Base-by-base conservation (phyloP, 2,888 invertebrate species). In the Microctonus brassicae region DNA sequence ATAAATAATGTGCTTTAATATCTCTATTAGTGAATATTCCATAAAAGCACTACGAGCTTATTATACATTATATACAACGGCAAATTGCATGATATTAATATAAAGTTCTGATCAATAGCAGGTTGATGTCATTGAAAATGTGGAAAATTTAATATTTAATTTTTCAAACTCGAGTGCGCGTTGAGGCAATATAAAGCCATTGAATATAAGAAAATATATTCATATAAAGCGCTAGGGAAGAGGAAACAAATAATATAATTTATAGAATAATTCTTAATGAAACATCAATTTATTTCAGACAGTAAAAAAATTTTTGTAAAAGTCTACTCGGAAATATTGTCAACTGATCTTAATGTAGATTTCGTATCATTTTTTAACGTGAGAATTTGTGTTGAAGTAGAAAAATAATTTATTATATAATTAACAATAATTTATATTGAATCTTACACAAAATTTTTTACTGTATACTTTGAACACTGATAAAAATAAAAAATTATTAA, bases 111-210 rank as follows among this genome's bases (percentile, higher is more conserved):
- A 52, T 47, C 64, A 64, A 53, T 64, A 64, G 24, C 22, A 20
- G 52, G 52, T 64, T 64, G 33, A 64, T 47, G 64, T 33, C 20
- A 26, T 64, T 20, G 64, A 64, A 29, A 52, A 20, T 52, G 29
- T 20, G 11, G 33, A 22, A 64, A 64, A 64, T 64, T 64, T 17
- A 42, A 64, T 47, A 33, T 52, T 53, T 33, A 52, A 64, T 64
- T 17, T 26, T 10, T n/a, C 24, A n/a, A 22, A 62, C 13, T 62
- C 39, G n/a, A 62, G 39, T 39, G 17, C n/a, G 20, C 17, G n/a
- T 39, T 24, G 24, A 5, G 24, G 62, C 24, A 62, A 62, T 62
- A 62, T 62, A 11, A 42, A 42, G 24, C 42, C 39, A 62, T 11
- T 34, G 24, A 6, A 42, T 47, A n/a, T n/a, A n/a, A n/a, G n/a